Evolutionary conservation across 2,797 vertebrate species (phyloP).

Genomic region (Melanogrammus aeglefinus): DNA sequence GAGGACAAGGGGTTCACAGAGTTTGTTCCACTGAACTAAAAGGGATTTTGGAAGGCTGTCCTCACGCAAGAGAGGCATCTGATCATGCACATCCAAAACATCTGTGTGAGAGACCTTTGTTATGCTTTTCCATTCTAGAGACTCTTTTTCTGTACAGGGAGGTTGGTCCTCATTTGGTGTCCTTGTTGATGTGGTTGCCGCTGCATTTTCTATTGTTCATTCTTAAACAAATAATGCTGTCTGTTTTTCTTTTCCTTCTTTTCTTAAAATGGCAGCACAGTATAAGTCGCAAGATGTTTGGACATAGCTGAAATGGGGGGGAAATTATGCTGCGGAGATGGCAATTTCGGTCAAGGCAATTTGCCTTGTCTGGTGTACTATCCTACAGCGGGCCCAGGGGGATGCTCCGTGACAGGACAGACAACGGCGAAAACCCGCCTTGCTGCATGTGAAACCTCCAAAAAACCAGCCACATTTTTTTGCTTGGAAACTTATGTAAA

Average conservation of each 20-base stretch:
- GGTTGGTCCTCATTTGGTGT: slow-evolving; percentile 13
- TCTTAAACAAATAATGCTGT: slow-evolving; percentile 22
- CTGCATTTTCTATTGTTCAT: slow-evolving; percentile 1
- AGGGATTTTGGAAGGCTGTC: slow-evolving; percentile 55
- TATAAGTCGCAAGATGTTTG: not conserved
- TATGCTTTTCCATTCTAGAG: slow-evolving; percentile 26
- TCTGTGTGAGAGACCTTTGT: slow-evolving; percentile 40
- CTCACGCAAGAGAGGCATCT: slow-evolving; percentile 40
- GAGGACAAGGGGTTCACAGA: slow-evolving; percentile 54
- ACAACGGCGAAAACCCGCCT: slow-evolving; percentile 39
- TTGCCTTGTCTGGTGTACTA: slow-evolving; percentile 15
- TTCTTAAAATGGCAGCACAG: slow-evolving; percentile 8
- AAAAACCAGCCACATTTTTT: slow-evolving; percentile 57
- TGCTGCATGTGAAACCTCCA: slow-evolving; percentile 60
- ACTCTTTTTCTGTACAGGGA: not conserved
- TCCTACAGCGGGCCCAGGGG: slow-evolving; percentile 18
- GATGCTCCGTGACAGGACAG: slow-evolving; percentile 32
- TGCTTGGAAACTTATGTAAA: slow-evolving; percentile 62
- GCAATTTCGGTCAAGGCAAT: slow-evolving; percentile 26
- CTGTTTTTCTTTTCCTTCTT: not conserved
- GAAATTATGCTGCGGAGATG: slow-evolving; percentile 24
- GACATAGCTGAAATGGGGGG: slow-evolving; percentile 11
- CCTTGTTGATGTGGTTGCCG: slow-evolving; percentile 4
- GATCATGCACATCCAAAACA: slow-evolving; percentile 48
- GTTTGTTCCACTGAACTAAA: slow-evolving; percentile 41